Evolutionary conservation across 2,113 vertebrate species (phyloP).

Genomic region (Pitta sordida): DNA sequence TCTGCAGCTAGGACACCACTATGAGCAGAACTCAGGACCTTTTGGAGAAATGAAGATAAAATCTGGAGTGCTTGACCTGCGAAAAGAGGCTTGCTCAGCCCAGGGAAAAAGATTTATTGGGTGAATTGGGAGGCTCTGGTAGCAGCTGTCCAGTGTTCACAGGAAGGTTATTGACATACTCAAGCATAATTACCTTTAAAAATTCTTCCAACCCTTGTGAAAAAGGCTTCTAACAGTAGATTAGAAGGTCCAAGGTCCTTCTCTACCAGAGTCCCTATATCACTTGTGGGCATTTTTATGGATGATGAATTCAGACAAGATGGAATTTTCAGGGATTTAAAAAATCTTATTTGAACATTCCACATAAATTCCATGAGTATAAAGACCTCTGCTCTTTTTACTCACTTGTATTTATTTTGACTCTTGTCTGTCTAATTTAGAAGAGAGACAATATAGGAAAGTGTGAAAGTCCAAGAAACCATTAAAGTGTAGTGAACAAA

Average conservation of each 20-base stretch:
- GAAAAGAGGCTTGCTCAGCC: not conserved
- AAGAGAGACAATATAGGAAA: not conserved
- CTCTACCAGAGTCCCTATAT: not conserved
- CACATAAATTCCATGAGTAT: not conserved
- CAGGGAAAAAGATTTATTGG: not conserved
- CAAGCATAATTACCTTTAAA: not conserved
- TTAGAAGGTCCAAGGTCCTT: not conserved
- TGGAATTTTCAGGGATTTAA: not conserved
- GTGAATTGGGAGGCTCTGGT: not conserved
- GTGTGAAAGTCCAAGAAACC: not conserved
- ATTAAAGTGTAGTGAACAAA: not conserved
- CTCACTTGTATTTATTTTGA: not conserved
- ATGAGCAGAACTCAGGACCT: not conserved
- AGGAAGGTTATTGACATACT: not conserved
- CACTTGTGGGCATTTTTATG: not conserved
- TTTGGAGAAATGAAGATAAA: not conserved
- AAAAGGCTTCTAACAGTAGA: not conserved
- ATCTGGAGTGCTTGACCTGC: not conserved
- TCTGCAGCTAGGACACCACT: not conserved
- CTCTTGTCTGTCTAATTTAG: not conserved
- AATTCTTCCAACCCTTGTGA: not conserved
- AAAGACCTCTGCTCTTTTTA: not conserved
- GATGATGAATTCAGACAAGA: not conserved
- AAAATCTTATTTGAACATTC: not conserved
- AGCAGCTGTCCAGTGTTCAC: not conserved